Evolutionary conservation across 2,888 invertebrate genomes (phyloP), one percentile per base, ranked within the genome.

Genomic region (Diarsia dahlii): DNA sequence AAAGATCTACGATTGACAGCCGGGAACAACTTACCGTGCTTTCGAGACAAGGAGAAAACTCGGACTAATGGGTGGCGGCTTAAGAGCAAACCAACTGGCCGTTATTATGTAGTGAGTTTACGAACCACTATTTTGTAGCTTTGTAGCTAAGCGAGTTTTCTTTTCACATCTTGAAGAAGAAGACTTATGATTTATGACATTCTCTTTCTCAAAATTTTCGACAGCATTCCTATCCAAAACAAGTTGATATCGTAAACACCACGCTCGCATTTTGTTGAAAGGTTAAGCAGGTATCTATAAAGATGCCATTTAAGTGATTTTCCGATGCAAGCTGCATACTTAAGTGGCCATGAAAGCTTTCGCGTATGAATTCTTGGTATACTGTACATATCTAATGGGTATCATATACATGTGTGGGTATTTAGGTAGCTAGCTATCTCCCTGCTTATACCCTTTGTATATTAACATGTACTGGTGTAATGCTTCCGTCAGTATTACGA

Each of bases 401-500:
- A 63, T 69, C 74, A 79, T 71, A 70, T 78, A 70, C 0, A 23
- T 58, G 34, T 28, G 5, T 39, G 39, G 39, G 39, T 66, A 65
- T 18, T 5, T 45, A 60, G 1, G 9, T 60, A 50, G 15, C 48
- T 69, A 66, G 68, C 34, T 76, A 74, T 78, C 56, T 60, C 68
- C 52, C 39, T 60, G 78, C 74, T 76, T 80, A 81, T 50, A 70
- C 73, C 52, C 72, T 63, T 46, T 85, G 71, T 80, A 60, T 82
- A 83, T 86, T 89, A 84, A 88, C 87, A 86, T 88, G 83, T 85
- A 71, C 75, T 74, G n/a, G 60, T 83, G 78, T 83, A 84, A 89
- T 77, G 82, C 76, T 88, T 87, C 87, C 84, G 84, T 88, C 88
- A 88, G 85, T 86, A 76, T 81, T 78, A 76, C 74, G 76, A 79